phyloP scores from a whole-genome alignment of 2,113 vertebrate genomes.

The Furnarius figulus region DNA sequence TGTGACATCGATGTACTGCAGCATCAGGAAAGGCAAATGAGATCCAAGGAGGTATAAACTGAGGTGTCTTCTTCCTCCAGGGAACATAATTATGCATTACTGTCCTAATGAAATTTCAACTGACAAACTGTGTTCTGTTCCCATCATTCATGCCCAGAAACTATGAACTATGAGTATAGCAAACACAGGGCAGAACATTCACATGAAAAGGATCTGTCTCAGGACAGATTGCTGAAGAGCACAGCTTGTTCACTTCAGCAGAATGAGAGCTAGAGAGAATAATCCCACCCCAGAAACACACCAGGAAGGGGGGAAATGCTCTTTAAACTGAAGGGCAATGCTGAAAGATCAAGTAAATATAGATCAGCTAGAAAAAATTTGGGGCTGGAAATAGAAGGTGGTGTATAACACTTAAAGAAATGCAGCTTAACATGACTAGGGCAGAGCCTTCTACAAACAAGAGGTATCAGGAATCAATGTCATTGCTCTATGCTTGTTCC shows the following conservation, averaged over 20 bases:
- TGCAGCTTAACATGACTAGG: not conserved
- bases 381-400: not conserved
- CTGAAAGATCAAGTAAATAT: not conserved
- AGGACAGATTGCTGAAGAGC: not conserved
- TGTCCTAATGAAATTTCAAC: not conserved
- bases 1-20: not conserved
- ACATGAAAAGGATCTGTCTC: not conserved
- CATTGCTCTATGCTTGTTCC: rapidly evolving
- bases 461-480: not conserved
- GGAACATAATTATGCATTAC: not conserved
- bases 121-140: not conserved
- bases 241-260: not conserved
- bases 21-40: not conserved
- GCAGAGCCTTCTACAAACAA: not conserved
- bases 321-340: not conserved
- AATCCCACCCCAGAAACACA: not conserved
- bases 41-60: not conserved
- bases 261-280: not conserved
- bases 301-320: not conserved
- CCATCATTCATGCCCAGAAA: not conserved
- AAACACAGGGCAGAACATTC: not conserved
- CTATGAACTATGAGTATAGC: not conserved
- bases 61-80: constrained; percentile 8
- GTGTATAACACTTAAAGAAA: not conserved
- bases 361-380: not conserved